Evolutionary conservation across 2,797 vertebrate species (phyloP), one percentile per base, ranked within the genome.

Genomic region (Pogonophryne albipinna): DNA sequence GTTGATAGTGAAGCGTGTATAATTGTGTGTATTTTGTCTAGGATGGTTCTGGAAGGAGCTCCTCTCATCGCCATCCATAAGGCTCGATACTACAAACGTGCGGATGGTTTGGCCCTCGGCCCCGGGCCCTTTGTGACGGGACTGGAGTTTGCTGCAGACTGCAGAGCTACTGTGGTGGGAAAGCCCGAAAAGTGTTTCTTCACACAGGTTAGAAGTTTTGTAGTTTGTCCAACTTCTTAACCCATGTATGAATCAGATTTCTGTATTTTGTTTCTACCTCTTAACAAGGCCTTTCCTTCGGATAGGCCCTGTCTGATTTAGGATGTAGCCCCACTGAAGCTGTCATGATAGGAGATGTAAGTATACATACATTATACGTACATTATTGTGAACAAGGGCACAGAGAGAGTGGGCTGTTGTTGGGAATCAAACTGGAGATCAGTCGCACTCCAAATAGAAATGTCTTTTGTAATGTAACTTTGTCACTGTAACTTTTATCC

Each of bases 61-160:
- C 96, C 97, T 59, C 96, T 99, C 71, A 97, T 99, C 49, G 97
- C 98, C 0, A 95, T 99, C 87, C 98, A 99, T 74, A 99, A 99
- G 90, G 97, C 97, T 60, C 94, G 97, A 1, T 99, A 99, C 86
- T 99, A 97, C 90, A 97, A 97, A 87, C 95, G 93, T 63, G 95
- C 95, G 70, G 97, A 99, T 0, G 98, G 97, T 8, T 85, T 99
- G 82, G 96, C 97, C 2, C 93, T 99, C n/a, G 98, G 98, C 3
- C 98, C 98, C 0, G 98, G 98, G 7, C 96, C 98, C 7, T 99
- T 99, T 13, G 96, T 99, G 13, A 86, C 95, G 0, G 97, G 95
- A 2, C 91, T 99, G 76, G 97, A 99, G 84, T 98, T 96, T 0
- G 97, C 98, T 0, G 92, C 97, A 0, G 98, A 97, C 76, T 88